Evolutionary conservation across 1,140 invertebrate genomes (phyloP), one percentile per base, ranked within the genome.

Genomic region (Microplitis demolitor): DNA sequence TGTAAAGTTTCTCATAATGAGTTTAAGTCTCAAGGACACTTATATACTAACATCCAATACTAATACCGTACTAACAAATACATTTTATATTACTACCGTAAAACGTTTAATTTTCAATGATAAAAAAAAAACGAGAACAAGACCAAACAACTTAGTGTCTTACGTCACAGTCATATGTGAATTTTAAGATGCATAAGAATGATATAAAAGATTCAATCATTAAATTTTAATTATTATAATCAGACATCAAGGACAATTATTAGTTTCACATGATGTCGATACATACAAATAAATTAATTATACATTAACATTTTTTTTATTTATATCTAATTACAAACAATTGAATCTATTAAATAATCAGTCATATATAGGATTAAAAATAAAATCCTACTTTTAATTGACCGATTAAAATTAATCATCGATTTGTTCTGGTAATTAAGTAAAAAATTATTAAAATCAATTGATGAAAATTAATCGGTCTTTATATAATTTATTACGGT

Each of bases 121-220:
- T 58, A 58, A 61, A 61, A 61, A 61, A 61, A 61, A 61, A 61
- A 61, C 33, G 60, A 61, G 60, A 61, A 61, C 60, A 24, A 14
- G 9, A 13, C 53, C 24, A 24, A 13, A 51, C 45, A 51, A 51
- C 45, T 51, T 6, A 14, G 13, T 13, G 53, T 16, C 53, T 56
- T 56, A 56, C 53, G 53, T 56, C 53, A 51, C 8, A 56, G 13
- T 56, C 53, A 24, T 4, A 24, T n/a, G 53, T 56, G 13, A 56
- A 56, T 56, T 56, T 16, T 6, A 56, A 56, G n/a, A 56, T 14
- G 53, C 24, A 24, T 14, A 24, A 56, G 4, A 56, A n/a, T 56
- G n/a, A 14, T 5, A 45, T 45, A 45, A 45, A 24, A 24, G 6
- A 45, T 11, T 11, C 39, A 11, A 45, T 45, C 6, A 45, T 45